Evolutionary conservation across 92 coral and sea anemone species (phyloP).

Genomic region (Muricea muricata): DNA sequence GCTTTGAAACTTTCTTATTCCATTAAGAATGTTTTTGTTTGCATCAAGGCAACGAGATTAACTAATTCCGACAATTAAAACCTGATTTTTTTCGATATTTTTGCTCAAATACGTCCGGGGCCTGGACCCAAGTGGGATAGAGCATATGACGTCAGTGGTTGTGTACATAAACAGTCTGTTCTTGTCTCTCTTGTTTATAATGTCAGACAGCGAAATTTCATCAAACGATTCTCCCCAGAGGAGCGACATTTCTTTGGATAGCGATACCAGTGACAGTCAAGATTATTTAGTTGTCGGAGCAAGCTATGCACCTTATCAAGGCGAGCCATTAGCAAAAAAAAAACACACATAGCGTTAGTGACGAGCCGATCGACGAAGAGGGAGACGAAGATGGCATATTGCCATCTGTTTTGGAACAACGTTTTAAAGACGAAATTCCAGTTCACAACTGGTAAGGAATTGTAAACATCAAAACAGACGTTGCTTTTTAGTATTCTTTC

Average conservation of each 20-base stretch:
- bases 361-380: background rate
- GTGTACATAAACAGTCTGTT: no score
- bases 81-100: no score
- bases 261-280: background rate
- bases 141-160: background rate
- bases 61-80: no score
- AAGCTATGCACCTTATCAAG: background rate
- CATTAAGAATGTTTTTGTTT: background rate
- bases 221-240: background rate
- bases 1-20: background rate
- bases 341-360: background rate
- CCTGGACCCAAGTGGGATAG: background rate
- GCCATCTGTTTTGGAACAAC: conserved; percentile 36
- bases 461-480: no score
- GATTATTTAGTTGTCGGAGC: background rate
- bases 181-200: no score
- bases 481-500: no score
- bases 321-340: background rate
- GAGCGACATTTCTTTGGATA: background rate
- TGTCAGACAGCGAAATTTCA: conserved; percentile 1
- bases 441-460: no score
- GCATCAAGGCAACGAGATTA: no score
- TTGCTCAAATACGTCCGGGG: no score
- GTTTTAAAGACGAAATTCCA: conserved; percentile 8
- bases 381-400: conserved; percentile 30